Conservation (phyloP, 2,113 vertebrate genomes). For the Aix galericulata region DNA sequence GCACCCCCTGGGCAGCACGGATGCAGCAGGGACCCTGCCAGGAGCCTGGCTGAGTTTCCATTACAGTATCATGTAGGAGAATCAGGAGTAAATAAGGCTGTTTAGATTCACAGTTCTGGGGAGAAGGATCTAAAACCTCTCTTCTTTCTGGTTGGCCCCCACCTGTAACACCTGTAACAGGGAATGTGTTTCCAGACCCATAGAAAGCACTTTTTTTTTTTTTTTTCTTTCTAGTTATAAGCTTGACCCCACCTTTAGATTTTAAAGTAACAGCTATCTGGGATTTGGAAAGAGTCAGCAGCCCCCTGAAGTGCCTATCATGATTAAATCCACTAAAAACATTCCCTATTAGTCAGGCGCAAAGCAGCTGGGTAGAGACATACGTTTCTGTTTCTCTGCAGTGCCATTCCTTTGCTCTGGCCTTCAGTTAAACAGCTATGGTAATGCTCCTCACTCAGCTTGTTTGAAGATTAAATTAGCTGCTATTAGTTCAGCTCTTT, state of each 20-base stretch:
- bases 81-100: neutral
- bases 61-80: neutral
- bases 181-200: neutral
- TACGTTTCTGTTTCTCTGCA: neutral
- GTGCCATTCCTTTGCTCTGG: neutral
- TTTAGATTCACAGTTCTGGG: neutral
- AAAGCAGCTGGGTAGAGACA: neutral
- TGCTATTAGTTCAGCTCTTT: constrained; percentile 60
- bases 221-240: neutral
- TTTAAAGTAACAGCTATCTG: neutral
- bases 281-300: neutral
- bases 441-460: constrained; percentile 38
- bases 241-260: neutral
- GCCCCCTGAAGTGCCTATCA: neutral
- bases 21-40: neutral
- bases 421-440: neutral
- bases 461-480: constrained; percentile 66
- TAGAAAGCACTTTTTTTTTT: neutral
- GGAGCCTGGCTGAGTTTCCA: neutral
- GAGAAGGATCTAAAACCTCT: neutral
- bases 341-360: neutral
- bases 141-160: neutral
- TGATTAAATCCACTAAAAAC: neutral
- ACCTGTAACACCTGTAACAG: neutral
- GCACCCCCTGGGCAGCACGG: fast-evolving